Evolutionary conservation across 2,797 vertebrate species (phyloP).

Genomic region (Enteromius unitaeniatus): DNA sequence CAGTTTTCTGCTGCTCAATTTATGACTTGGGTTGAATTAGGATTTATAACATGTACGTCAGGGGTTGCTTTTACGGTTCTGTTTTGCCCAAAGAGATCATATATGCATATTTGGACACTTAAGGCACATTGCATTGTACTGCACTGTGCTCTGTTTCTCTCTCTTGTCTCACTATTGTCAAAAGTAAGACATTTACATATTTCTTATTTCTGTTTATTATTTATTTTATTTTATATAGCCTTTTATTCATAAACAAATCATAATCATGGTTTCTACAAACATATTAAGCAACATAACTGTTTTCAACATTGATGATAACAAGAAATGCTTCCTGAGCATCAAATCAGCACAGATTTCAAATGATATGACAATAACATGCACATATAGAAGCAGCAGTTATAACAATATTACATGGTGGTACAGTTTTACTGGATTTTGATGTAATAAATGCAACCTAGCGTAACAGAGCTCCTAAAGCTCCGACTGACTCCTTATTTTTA

Average conservation of each 20-base stretch:
- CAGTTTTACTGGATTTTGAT: background rate
- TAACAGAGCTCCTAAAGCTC: background rate
- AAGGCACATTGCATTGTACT: background rate
- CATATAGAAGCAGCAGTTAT: background rate
- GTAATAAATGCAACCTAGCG: background rate
- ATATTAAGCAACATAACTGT: background rate
- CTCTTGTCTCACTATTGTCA: background rate
- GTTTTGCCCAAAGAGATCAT: conserved; percentile 41
- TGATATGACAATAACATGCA: background rate
- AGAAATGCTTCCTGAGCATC: background rate
- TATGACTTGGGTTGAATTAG: conserved; percentile 51
- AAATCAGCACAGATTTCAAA: background rate
- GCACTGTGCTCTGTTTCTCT: background rate
- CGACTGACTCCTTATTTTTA: background rate
- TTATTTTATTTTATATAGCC: background rate
- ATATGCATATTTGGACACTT: conserved; percentile 16
- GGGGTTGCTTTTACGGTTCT: conserved; percentile 14
- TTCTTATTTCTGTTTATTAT: background rate
- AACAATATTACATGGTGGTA: background rate
- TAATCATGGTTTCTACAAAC: background rate
- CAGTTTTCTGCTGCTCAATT: conserved; percentile 46
- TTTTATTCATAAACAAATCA: background rate
- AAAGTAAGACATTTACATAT: background rate
- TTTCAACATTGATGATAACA: background rate
- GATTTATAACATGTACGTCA: conserved; percentile 35